Evolutionary conservation across 2,113 vertebrate genomes (phyloP), one percentile per base, ranked within the genome.

Genomic region (Rhinoderma darwinii): DNA sequence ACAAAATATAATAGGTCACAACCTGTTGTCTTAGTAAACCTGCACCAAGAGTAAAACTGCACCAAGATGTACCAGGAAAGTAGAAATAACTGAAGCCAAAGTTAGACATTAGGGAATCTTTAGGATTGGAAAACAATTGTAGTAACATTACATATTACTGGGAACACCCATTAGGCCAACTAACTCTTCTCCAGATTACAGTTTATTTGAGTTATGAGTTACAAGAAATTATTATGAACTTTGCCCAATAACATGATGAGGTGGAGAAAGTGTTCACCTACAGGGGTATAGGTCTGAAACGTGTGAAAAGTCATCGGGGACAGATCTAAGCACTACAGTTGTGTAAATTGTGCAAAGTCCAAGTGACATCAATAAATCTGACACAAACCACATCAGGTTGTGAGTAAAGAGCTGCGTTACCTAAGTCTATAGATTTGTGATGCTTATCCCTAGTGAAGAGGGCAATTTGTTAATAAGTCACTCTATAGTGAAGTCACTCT

Each of bases 241-340:
- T 86, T 78, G 84, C 41, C 7, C 75, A 66, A 10, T 41, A 86
- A 35, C 41, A 7, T 25, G 56, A 47, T 79, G 84, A 86, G 77
- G 74, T 79, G 75, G 74, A 51, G 66, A 18, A 10, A 68, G 32
- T 44, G 37, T n/a, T 85, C 56, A 85, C 35, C n/a, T 77, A 54
- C 56, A 44, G 27, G 51, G 66, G 11, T 83, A 47, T 25, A 84
- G 68, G 82, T 72, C 68, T 37, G 32, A 11, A 74, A 73, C 66
- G 66, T 51, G 32, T 72, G 17, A 44, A 47, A 27, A 30, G 1
- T 37, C 30, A 51, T 22, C 0, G 54, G 35, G 77, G 1, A 82
- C 9, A 20, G 12, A 43, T 68, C 61, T 44, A 41, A 20, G 8
- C 35, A 39, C 32, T 22, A 7, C 20, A 37, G 22, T 25, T 83